These are phyloP conservation scores for Hydrochoerus hydrochaeris DNA, from an alignment of 2,113 vertebrate species.

Conservation along the genomic window DNA sequence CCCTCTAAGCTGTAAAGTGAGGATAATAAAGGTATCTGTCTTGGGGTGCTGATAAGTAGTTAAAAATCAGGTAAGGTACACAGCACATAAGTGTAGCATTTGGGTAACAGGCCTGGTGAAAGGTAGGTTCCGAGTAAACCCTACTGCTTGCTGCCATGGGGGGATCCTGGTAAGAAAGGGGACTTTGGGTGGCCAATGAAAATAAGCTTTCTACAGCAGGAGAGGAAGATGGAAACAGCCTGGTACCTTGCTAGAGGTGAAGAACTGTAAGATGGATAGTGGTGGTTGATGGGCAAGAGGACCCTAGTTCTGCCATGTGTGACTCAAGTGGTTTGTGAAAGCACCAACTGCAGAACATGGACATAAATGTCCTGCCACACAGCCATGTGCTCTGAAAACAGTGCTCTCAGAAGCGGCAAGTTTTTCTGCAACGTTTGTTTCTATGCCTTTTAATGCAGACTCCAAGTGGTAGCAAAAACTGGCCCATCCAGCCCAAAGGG, in stretches of 20 bases:
- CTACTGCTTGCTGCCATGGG: accelerated
- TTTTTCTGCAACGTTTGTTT: background rate
- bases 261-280: background rate
- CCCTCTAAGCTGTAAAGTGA: background rate
- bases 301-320: background rate
- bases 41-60: background rate
- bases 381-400: background rate
- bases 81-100: background rate
- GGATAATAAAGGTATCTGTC: background rate
- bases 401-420: background rate
- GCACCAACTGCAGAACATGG: background rate
- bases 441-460: background rate
- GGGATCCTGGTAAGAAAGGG: background rate
- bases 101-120: background rate
- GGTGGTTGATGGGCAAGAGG: background rate
- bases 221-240: background rate
- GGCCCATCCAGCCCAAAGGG: background rate
- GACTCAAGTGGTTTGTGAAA: background rate
- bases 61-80: background rate
- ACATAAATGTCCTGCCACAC: background rate
- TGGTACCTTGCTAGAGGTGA: background rate
- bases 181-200: background rate
- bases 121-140: background rate
- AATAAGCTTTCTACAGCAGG: background rate
- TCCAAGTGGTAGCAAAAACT: background rate